phyloP scores from a whole-genome alignment of 2,113 vertebrate species.

The Cepphus grylle region DNA sequence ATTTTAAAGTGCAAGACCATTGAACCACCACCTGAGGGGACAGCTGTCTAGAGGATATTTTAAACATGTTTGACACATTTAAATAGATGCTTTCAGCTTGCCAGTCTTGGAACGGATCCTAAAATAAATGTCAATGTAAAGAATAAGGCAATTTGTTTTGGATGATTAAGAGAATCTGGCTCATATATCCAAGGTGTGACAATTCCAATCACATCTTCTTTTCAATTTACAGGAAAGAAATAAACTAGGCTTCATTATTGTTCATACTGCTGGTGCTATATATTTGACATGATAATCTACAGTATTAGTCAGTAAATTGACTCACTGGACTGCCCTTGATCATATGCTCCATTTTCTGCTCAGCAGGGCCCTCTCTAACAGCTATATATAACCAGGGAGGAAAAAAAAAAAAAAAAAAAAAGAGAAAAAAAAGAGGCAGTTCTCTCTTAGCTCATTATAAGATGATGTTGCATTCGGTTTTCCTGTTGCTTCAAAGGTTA shows the following conservation, averaged over 20 bases:
- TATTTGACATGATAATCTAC: constrained; percentile 60
- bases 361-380: constrained; percentile 34
- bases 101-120: not conserved
- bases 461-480: not conserved
- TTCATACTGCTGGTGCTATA: not conserved
- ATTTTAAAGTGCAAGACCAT: not conserved
- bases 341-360: constrained; percentile 46
- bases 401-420: not conserved
- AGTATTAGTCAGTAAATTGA: constrained; percentile 63
- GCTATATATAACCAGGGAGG: constrained; percentile 38
- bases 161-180: constrained; percentile 12
- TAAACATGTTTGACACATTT: not conserved
- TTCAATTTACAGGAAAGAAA: constrained; percentile 43
- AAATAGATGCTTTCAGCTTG: constrained; percentile 19
- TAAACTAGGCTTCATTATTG: constrained; percentile 29
- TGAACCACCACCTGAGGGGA: not conserved
- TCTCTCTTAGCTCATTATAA: constrained; percentile 33
- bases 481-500: constrained; percentile 44
- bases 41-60: not conserved
- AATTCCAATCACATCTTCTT: constrained; percentile 34
- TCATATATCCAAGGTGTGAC: not conserved
- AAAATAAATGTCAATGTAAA: constrained; percentile 10
- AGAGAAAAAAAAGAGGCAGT: not conserved
- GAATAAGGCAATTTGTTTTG: constrained; percentile 31
- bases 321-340: constrained; percentile 60